Base-by-base conservation (phyloP, 2,113 vertebrate genomes). In the Climacteris rufus region DNA sequence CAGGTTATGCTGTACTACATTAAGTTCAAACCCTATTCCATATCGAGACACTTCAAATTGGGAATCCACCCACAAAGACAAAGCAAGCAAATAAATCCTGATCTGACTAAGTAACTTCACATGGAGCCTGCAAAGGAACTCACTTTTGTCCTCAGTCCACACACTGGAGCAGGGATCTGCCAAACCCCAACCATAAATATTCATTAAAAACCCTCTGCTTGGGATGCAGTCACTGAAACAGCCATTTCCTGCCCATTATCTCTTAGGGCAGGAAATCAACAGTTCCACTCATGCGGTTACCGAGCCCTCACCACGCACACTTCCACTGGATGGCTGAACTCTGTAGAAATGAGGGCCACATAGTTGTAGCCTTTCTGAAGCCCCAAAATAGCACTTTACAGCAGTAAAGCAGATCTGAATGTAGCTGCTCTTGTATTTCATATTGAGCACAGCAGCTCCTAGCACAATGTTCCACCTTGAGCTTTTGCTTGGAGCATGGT, bases 151-250 rank as follows among this genome's bases (percentile, higher is more conserved):
- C 83, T 83, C 45, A 33, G 65, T 61, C 91, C 71, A 89, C 93
- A 97, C 83, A 89, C 82, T 81, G 49, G 70, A 92, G 80, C 45
- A 86, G 63, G 49, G 83, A 96, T 78, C 76, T 95, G 94, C 93
- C 95, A 95, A 96, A 94, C 82, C 94, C 80, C 83, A 94, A 85
- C 93, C 60, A 97, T 86, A 96, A 96, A 96, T 95, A 97, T 95
- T 97, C 93, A 96, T 96, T 96, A 89, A 94, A 94, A 96, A 96
- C 78, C 78, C 77, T 94, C 81, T 87, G 83, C 76, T 87, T 66
- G 88, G 93, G 96, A 96, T 94, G 86, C 94, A 95, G 90, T 97
- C 87, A 87, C 80, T 47, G 89, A 96, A 94, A 95, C 95, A 97
- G 83, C 64, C 90, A 91, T 94, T 95, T 95, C 95, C 91, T 97